Evolutionary conservation across 2,888 invertebrate genomes (phyloP).

Genomic region (Griposia aprilina): DNA sequence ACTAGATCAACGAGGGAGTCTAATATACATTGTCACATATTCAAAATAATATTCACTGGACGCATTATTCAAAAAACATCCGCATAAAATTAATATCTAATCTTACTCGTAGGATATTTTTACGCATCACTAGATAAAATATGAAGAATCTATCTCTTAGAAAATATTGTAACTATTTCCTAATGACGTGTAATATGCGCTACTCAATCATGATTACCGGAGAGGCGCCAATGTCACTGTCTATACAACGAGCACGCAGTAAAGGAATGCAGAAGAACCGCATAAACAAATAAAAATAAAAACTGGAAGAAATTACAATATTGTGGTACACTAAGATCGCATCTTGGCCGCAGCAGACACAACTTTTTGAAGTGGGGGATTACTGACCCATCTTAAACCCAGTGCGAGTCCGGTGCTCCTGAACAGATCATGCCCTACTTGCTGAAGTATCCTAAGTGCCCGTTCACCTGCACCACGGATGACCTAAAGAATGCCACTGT

Average conservation of each 20-base stretch:
- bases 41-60: not conserved
- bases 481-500: no score
- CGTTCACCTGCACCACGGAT: no score
- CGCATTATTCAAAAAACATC: not conserved
- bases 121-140: constrained; percentile 1
- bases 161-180: constrained; percentile 31
- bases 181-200: constrained; percentile 39
- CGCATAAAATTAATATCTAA: not conserved
- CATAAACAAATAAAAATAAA: not conserved
- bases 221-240: constrained; percentile 60
- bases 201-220: constrained; percentile 54
- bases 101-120: not conserved
- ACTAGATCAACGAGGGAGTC: not conserved
- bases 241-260: not conserved
- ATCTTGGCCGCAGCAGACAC: no score
- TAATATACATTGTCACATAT: not conserved
- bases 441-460: no score
- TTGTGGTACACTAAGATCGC: no score
- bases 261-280: constrained; percentile 23
- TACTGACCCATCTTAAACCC: no score
- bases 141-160: not conserved
- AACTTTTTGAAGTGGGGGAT: no score
- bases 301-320: no score
- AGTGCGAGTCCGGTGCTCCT: no score
- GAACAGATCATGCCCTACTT: no score